Conservation (phyloP, 1,140 invertebrate genomes). For the Eueides isabella region DNA sequence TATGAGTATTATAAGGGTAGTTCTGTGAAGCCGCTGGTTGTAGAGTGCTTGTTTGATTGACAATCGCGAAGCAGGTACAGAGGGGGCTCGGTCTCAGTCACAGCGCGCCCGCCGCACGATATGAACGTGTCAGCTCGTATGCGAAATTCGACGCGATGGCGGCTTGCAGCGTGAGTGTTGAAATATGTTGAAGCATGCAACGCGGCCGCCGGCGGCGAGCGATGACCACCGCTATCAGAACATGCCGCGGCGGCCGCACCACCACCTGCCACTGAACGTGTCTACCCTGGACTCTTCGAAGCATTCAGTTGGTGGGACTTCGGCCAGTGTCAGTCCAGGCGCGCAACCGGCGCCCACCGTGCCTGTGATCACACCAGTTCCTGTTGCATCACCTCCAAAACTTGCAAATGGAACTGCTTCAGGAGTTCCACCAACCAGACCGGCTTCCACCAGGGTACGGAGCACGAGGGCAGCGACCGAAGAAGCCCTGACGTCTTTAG, state of each 20-base stretch:
- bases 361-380: slow-evolving; percentile 59
- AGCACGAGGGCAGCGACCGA: slow-evolving; percentile 85
- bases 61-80: slow-evolving; percentile 58
- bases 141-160: slow-evolving; percentile 63
- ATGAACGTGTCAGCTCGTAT: slow-evolving; percentile 50
- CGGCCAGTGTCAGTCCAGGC: slow-evolving; percentile 80
- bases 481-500: slow-evolving; percentile 93
- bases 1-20: slow-evolving; percentile 48
- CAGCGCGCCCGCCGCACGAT: slow-evolving; percentile 56
- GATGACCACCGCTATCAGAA: slow-evolving; percentile 80
- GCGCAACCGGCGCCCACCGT: slow-evolving; percentile 60
- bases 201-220: slow-evolving; percentile 76
- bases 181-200: slow-evolving; percentile 81
- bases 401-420: slow-evolving; percentile 77
- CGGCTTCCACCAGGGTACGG: slow-evolving; percentile 61
- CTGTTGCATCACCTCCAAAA: slow-evolving; percentile 66
- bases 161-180: slow-evolving; percentile 61
- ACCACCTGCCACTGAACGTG: slow-evolving; percentile 85
- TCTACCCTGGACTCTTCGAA: slow-evolving; percentile 87
- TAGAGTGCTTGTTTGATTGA: slow-evolving; percentile 53
- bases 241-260: slow-evolving; percentile 80
- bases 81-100: slow-evolving; percentile 55
- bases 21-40: slow-evolving; percentile 37
- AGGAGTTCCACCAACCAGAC: slow-evolving; percentile 77
- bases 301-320: slow-evolving; percentile 87